A percentile compares a stretch with the other conserved stretches of the same genome.
Evolutionary conservation across 2,113 vertebrate genomes (phyloP).

Genomic region (Amphilophus citrinellus): DNA sequence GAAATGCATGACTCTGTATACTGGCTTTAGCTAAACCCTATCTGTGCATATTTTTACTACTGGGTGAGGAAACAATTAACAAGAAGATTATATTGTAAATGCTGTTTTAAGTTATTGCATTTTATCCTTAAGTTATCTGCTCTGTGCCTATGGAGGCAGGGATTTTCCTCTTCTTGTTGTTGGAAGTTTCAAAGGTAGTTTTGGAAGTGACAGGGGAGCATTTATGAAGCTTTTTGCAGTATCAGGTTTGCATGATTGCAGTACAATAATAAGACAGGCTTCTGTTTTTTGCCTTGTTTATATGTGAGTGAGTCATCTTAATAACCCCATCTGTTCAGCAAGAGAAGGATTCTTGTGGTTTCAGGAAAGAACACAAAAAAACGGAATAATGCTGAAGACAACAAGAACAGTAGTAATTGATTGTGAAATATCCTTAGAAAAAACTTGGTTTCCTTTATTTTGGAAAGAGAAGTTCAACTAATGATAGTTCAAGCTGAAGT

Average conservation of each 20-base stretch:
- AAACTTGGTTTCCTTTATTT: not conserved
- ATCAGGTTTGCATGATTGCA: not conserved
- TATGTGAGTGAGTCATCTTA: slow-evolving; percentile 33
- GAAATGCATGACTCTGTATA: not conserved
- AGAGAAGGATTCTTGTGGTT: slow-evolving; percentile 14
- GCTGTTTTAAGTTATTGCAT: not conserved
- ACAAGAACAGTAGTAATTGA: not conserved
- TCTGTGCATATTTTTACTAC: not conserved
- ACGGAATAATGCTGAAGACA: not conserved
- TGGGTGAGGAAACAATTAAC: not conserved
- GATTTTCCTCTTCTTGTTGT: not conserved
- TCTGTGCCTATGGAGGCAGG: not conserved
- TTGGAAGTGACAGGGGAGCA: not conserved
- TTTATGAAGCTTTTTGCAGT: not conserved
- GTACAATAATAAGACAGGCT: not conserved
- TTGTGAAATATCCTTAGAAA: not conserved
- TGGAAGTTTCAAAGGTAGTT: not conserved
- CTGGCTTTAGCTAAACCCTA: not conserved
- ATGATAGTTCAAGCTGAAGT: not conserved
- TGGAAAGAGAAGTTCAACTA: not conserved
- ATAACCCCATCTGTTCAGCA: slow-evolving; percentile 7
- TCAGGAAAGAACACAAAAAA: not conserved
- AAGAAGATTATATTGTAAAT: not conserved
- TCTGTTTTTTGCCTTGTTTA: slow-evolving; percentile 16
- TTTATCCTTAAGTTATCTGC: not conserved